Base-by-base conservation (phyloP, 2,113 vertebrate species). In the Numenius arquata region DNA sequence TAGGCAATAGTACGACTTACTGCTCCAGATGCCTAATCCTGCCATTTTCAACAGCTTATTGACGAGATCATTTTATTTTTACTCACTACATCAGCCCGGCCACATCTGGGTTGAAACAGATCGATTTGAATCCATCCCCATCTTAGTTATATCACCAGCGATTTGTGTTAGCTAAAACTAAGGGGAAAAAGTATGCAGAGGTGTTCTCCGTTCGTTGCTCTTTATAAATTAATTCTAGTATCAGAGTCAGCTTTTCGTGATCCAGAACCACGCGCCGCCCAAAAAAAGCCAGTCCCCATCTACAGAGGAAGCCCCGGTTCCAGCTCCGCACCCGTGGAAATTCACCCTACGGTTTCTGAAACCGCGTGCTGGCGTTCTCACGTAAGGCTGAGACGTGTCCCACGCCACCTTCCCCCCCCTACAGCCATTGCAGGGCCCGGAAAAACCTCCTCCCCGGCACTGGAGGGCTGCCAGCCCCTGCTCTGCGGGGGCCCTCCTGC, bases 401-500 rank as follows among this genome's bases (percentile, higher is more conserved):
- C 65, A 34, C 23, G 17, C 82, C 1, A 1, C 53, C 89, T 3
- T 62, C 47, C 85, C 6, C 0, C 22, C 19, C 56, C 30, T 29
- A 8, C 55, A n/a, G n/a, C 55, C 2, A 21, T 23, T 32, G 70
- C 70, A 6, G 3, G 4, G 90, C 85, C 86, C 25, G 34, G 96
- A 94, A 92, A 92, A 77, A 61, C 68, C 72, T 89, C 84, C 83
- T 79, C 89, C 93, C 78, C 8, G 9, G 22, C 18, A 29, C n/a
- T 87, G 93, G 95, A 80, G 17, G 2, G 82, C 82, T 2, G 85
- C 94, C 96, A 96, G 78, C 40, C 61, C 55, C 50, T 2, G 73
- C 88, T 53, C 82, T 19, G 78, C 19, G 9, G 85, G 94, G 85
- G 85, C 90, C 93, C 90, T 85, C 92, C 34, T 36, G 84, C 66